Conservation (phyloP, 2,888 invertebrate species). For the Sinelater perroti region DNA sequence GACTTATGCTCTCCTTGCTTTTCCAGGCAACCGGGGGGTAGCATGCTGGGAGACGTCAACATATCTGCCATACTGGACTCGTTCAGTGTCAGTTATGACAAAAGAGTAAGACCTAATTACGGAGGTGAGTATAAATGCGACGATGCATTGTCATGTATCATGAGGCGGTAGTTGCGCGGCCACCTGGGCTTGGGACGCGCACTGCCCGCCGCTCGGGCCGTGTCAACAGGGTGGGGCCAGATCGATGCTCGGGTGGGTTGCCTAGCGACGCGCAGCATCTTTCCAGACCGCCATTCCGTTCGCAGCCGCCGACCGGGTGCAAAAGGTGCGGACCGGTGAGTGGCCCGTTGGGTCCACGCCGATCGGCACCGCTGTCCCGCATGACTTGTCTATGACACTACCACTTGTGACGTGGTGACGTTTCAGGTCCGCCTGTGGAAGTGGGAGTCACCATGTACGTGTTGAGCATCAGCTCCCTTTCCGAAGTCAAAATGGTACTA, state of each 20-base stretch:
- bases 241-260: constrained; percentile 60
- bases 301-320: constrained; percentile 57
- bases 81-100: constrained; percentile 97
- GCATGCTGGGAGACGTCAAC: constrained; percentile 92
- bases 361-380: constrained; percentile 39
- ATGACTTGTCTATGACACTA: constrained; percentile 46
- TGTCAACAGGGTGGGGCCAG: constrained; percentile 60
- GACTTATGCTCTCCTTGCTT: constrained; percentile 21
- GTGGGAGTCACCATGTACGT: constrained; percentile 98
- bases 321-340: constrained; percentile 50
- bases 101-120: constrained; percentile 99
- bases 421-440: constrained; percentile 96
- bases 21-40: constrained; percentile 75
- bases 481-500: constrained; percentile 96
- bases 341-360: constrained; percentile 35
- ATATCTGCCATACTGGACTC: constrained; percentile 95
- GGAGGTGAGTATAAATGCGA: constrained; percentile 78
- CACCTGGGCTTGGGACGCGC: constrained; percentile 42
- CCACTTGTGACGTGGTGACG: constrained; percentile 58
- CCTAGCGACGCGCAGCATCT: constrained; percentile 55
- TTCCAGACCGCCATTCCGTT: constrained; percentile 60
- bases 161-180: constrained; percentile 42
- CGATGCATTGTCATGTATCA: constrained; percentile 35
- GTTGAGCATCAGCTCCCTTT: constrained; percentile 97
- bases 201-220: constrained; percentile 50